A percentile compares a stretch with the other conserved stretches of the same genome.
These are phyloP conservation scores for Apantesis nais DNA, from an alignment of 2,888 invertebrate genomes.

Conservation along the genomic window DNA sequence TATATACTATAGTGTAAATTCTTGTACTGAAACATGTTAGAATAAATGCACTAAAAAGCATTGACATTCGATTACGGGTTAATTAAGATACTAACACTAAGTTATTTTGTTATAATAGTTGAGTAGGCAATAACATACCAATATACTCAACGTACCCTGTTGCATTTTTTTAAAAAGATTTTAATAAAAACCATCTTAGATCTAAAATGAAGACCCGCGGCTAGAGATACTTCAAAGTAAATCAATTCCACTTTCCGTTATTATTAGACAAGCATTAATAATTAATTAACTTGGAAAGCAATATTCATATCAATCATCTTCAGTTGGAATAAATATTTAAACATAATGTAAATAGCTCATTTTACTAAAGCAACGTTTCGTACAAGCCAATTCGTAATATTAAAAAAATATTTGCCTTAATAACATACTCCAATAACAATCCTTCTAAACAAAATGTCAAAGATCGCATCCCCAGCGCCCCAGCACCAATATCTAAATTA, in stretches of 20 bases:
- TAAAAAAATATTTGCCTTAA: constrained; percentile 4
- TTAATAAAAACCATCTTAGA: neutral
- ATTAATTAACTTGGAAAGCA: neutral
- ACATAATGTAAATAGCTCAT: neutral
- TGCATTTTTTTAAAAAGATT: neutral
- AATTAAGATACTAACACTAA: neutral
- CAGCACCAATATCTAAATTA: constrained; percentile 59
- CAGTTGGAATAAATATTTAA: neutral
- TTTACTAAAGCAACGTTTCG: neutral
- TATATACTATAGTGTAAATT: constrained; percentile 26
- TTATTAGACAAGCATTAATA: neutral
- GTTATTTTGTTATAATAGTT: neutral
- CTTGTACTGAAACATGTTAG: constrained; percentile 21
- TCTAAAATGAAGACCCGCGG: neutral
- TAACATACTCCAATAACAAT: constrained; percentile 29
- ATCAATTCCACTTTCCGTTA: neutral
- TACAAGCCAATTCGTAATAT: neutral
- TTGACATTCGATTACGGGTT: neutral
- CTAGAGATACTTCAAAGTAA: neutral
- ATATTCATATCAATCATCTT: neutral
- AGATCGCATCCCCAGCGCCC: constrained; percentile 46
- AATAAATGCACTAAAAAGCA: constrained; percentile 24
- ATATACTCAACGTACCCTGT: neutral
- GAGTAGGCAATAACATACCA: neutral
- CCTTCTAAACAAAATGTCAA: constrained; percentile 37